Conservation (phyloP, 2,797 vertebrate species). For the Rhodeus uyekii region DNA sequence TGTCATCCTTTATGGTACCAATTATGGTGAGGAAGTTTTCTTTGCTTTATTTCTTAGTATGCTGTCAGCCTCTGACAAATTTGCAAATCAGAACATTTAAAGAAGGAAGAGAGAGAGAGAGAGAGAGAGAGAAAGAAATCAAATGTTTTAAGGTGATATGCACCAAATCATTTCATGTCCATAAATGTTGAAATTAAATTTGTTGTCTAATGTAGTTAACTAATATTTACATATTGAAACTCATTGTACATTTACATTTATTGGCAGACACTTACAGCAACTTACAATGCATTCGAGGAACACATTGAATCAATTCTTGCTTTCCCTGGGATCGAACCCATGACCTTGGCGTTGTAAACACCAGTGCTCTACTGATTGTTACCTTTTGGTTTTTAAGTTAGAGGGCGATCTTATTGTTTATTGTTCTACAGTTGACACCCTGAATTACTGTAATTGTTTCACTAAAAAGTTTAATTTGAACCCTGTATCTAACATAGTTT, state of each 20-base stretch:
- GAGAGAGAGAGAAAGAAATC: background rate
- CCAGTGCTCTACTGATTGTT: too few relatives aligned
- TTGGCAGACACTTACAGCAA: too few relatives aligned
- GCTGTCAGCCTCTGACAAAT: background rate
- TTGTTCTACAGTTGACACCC: background rate
- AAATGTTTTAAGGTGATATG: background rate
- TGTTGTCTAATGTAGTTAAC: background rate
- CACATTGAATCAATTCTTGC: too few relatives aligned
- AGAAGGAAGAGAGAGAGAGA: background rate
- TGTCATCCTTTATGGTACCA: constrained; percentile 10
- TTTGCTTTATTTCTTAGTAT: background rate
- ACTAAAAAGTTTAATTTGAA: background rate
- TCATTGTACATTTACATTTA: too few relatives aligned
- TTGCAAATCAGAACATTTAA: background rate
- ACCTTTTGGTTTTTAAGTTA: background rate
- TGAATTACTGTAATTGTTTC: background rate
- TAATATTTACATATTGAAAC: background rate
- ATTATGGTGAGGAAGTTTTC: background rate
- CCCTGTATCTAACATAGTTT: background rate
- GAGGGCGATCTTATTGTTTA: background rate
- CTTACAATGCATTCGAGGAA: too few relatives aligned
- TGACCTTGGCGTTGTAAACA: too few relatives aligned
- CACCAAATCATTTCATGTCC: background rate
- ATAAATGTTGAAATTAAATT: background rate
- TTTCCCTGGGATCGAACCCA: too few relatives aligned